phyloP scores from a whole-genome alignment of 2,113 vertebrate species.

The Tachysurus vachellii region DNA sequence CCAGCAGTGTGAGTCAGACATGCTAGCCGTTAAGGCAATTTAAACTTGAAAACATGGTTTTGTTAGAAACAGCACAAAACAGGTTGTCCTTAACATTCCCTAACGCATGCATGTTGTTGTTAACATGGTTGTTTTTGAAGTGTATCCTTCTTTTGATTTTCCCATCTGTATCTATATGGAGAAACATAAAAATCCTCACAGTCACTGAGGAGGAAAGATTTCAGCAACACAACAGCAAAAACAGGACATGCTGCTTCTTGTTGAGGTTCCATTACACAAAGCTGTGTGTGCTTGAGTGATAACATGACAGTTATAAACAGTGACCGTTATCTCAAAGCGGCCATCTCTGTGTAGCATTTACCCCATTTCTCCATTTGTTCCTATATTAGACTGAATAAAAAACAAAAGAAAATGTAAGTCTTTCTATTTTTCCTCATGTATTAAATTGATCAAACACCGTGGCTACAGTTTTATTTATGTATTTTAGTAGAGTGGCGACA shows the following conservation, averaged over 20 bases:
- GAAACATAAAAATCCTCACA: neutral
- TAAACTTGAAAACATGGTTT: neutral
- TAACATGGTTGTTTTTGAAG: neutral
- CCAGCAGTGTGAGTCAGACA: too few relatives aligned
- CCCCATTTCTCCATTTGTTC: conserved; percentile 3
- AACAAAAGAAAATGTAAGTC: neutral
- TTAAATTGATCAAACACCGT: neutral
- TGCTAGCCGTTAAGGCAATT: too few relatives aligned
- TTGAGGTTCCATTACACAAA: conserved; percentile 9
- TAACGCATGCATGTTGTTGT: neutral
- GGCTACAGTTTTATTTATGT: neutral
- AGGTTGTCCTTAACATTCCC: neutral
- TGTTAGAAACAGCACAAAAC: neutral
- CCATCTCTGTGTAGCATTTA: conserved; percentile 12
- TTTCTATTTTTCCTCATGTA: neutral
- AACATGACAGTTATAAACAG: conserved; percentile 42
- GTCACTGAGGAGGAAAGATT: conserved; percentile 23
- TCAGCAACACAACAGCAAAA: conserved; percentile 30
- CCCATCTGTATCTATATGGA: neutral
- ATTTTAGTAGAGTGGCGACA: conserved; percentile 43
- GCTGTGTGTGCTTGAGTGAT: conserved; percentile 27
- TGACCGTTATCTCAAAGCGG: conserved; percentile 38
- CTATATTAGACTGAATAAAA: neutral
- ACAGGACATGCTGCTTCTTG: conserved; percentile 47
- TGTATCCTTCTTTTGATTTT: neutral